Evolutionary conservation across 2,113 vertebrate species (phyloP), one percentile per base, ranked within the genome.

Genomic region (Bagarius yarrelli): DNA sequence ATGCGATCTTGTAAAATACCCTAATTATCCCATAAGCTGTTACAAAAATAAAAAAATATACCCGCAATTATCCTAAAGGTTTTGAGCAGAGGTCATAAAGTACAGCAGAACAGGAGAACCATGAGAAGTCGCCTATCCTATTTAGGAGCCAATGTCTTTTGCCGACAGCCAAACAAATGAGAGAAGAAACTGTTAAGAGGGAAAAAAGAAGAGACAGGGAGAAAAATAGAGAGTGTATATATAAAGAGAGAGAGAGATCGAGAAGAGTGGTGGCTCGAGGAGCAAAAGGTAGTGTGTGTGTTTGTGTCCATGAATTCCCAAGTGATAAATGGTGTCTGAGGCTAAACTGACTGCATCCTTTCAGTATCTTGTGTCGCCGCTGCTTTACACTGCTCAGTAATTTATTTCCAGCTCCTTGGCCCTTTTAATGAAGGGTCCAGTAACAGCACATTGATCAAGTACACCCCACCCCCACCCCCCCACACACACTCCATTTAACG

Each of bases 1-100:
- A 87, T 84, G 88, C 83, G 89, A 89, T 88, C 82, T 89, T 90
- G 87, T 86, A 88, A 85, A 83, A 87, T 85, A 81, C 61, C 83
- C 88, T 90, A 90, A 91, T 92, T 91, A 92, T 70, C 71, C 50
- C 27, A 34, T 18, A 55, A 73, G 27, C 32, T 53, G 5, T 21
- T 55, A 72, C 69, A 71, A 52, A 71, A 47, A 44, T 27, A 27
- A 50, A 53, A 40, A 27, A 2, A 63, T 1, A 72, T 73, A 85
- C 27, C 15, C 53, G 5, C 85, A 86, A 91, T 91, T 88, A 86
- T 81, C 76, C 75, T 36, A 59, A 67, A 84, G 78, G 83, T 83
- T 81, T 83, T 66, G 19, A 64, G 69, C 44, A 19, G 67, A 70
- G 81, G 76, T 83, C 82, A 78, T 81, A 32, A 18, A 21, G 59